Evolutionary conservation across 1,140 invertebrate genomes (phyloP), one percentile per base, ranked within the genome.

Genomic region (Lutraria rhynchaena): DNA sequence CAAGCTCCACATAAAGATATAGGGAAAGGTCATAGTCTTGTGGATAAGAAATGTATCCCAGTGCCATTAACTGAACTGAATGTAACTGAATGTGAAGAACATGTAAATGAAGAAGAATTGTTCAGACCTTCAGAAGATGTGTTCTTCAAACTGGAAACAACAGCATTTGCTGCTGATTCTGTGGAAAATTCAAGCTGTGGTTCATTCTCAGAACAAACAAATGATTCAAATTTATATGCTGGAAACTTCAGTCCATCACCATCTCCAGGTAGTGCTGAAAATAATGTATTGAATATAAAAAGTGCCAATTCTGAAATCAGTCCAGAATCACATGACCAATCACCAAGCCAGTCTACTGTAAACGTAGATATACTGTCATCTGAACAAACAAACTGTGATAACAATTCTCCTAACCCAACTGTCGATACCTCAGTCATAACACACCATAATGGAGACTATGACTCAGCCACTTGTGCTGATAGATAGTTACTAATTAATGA

Each of bases 161-260:
- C 63, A n/a, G 4, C 51, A 17, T 69, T 69, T 70, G 44, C 44
- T 29, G 49, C 31, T 27, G 46, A 75, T 19, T 80, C 76, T 11
- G 24, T 17, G 24, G 65, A 57, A 41, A 80, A 57, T 49, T 80
- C 76, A 13, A 80, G 76, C 60, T 80, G 53, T 46, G 76, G 65
- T 9, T 70, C 76, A 55, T 80, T 44, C 60, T 24, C 76, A 17
- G 76, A 80, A 22, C 76, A 80, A 29, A 57, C 55, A 13, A 80
- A 80, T 49, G 76, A 63, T 11, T 53, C 57, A 37, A 80, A 53
- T 0, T 35, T 49, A 7, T 80, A 49, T 46, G 35, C 46, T 9
- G 24, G 63, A 44, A 80, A 80, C 27, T 80, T 70, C 33, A 80
- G 76, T 70, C 37, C 70, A 3, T 80, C 76, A 44, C 76, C 76